Percentiles rank a stretch among this genome's conserved stretches.
phyloP scores from a whole-genome alignment of 2,797 vertebrate genomes.

The Rhincodon typus region DNA sequence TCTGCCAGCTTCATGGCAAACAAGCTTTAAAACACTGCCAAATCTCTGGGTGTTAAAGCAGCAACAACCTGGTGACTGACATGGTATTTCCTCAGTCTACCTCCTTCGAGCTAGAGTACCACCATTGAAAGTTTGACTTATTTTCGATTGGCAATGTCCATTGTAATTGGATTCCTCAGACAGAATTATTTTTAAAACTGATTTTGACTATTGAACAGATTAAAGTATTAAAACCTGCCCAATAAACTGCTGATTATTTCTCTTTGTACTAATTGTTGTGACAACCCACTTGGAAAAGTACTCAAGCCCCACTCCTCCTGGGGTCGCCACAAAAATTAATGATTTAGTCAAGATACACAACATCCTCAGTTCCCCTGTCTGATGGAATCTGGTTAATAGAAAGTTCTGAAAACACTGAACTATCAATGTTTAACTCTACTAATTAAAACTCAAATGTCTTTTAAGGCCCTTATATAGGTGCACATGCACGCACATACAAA shows the following conservation, averaged over 20 bases:
- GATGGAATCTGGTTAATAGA: too few relatives aligned
- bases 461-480: too few relatives aligned
- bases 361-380: too few relatives aligned
- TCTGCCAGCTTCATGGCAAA: not conserved
- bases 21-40: not conserved
- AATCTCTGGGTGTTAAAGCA: not conserved
- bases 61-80: not conserved
- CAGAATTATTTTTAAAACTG: not conserved
- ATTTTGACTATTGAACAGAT: not conserved
- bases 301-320: too few relatives aligned
- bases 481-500: too few relatives aligned
- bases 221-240: not conserved
- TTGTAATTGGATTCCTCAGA: not conserved
- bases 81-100: not conserved
- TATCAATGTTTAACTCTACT: too few relatives aligned
- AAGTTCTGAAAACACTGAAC: too few relatives aligned
- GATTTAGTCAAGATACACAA: too few relatives aligned
- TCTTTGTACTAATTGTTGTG: too few relatives aligned
- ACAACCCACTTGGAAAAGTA: too few relatives aligned
- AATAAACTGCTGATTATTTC: not conserved
- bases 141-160: not conserved
- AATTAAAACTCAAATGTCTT: too few relatives aligned
- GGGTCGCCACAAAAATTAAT: too few relatives aligned
- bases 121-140: not conserved
- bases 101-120: not conserved